Conservation (phyloP, 2,888 invertebrate species). For the Tetranychus truncatus region DNA sequence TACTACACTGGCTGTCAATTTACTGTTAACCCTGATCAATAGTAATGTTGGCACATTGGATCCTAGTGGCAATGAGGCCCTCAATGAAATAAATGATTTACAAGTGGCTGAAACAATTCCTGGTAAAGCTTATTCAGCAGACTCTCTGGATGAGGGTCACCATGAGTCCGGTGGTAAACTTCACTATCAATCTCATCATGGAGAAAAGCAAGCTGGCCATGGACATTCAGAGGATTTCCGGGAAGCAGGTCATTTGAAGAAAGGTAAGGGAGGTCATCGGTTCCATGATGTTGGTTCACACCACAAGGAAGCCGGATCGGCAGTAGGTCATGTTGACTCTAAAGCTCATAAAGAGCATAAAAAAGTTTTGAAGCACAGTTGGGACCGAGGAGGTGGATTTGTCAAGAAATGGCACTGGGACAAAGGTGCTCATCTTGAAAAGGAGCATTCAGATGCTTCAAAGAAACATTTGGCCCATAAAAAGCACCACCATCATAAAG, state of each 20-base stretch:
- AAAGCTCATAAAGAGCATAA: neutral
- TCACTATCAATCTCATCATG: neutral
- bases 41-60: neutral
- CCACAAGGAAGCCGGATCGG: neutral
- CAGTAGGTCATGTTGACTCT: neutral
- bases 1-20: neutral
- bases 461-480: slow-evolving; percentile 3
- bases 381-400: slow-evolving; percentile 7
- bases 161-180: neutral
- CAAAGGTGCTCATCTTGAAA: slow-evolving; percentile 7
- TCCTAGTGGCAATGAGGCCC: neutral
- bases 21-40: too few species aligned
- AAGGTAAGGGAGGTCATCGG: neutral
- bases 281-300: neutral
- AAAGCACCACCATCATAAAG: neutral
- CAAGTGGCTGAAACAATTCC: neutral
- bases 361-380: slow-evolving; percentile 3
- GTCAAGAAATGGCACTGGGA: slow-evolving; percentile 9
- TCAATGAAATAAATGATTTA: neutral
- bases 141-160: neutral
- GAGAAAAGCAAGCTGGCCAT: neutral
- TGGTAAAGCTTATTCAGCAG: neutral
- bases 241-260: neutral
- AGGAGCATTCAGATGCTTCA: neutral
- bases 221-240: neutral